Conservation (phyloP, 2,797 vertebrate genomes). For the Aplochiton taeniatus region DNA sequence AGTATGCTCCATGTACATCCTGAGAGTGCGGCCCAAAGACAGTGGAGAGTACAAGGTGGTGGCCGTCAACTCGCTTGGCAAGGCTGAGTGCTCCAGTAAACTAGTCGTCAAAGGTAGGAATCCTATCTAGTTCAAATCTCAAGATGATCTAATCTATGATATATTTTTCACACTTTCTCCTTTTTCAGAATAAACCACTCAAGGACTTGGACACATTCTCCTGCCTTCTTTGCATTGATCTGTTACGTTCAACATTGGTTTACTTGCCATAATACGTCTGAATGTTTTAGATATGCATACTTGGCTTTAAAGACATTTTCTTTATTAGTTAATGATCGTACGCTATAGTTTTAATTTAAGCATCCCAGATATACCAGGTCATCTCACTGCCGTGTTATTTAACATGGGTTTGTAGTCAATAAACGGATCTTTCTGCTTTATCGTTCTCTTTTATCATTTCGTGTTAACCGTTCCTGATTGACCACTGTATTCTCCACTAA, state of each 20-base stretch:
- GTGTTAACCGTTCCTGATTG: background rate
- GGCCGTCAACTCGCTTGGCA: constrained; percentile 79
- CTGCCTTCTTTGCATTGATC: too few species aligned
- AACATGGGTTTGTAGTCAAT: constrained; percentile 3
- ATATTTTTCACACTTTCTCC: background rate
- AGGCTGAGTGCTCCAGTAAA: constrained; percentile 76
- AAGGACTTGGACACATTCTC: too few species aligned
- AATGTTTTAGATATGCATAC: too few species aligned
- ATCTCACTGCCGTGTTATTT: constrained; percentile 2
- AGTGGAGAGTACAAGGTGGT: constrained; percentile 81
- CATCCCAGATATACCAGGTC: too few species aligned
- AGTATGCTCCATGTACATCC: constrained; percentile 84
- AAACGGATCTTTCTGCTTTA: background rate
- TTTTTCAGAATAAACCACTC: too few species aligned
- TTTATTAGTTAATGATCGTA: too few species aligned
- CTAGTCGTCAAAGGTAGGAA: constrained; percentile 79
- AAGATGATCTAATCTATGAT: background rate
- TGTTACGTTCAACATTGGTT: too few species aligned
- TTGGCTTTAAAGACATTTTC: too few species aligned
- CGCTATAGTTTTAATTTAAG: too few species aligned
- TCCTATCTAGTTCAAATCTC: background rate
- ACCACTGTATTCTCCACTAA: background rate
- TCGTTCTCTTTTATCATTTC: too few species aligned
- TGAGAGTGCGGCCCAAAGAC: constrained; percentile 71
- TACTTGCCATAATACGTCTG: too few species aligned